Base-by-base conservation (phyloP, 1,140 invertebrate genomes). In the Drosophila biarmipes region DNA sequence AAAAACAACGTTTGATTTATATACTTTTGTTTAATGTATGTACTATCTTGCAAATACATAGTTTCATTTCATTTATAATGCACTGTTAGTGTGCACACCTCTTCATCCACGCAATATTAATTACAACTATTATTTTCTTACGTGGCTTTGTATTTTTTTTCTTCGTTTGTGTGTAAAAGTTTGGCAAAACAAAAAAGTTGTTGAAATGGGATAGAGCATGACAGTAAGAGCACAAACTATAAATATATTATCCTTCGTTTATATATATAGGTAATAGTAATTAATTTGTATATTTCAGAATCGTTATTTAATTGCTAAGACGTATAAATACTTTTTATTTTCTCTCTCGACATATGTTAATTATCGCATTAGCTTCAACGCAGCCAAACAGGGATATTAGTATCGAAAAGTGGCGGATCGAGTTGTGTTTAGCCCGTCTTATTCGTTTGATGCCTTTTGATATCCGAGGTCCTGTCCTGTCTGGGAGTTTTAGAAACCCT, bases 271-370 rank as follows among this genome's bases (percentile, higher is more conserved):
- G 48, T 76, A 76, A 76, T 76, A 76, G 54, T 76, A 68, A 89
- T 82, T 82, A 82, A 79, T 82, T 87, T 82, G 69, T 87, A 86
- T 86, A 61, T 72, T 89, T 87, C 74, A 75, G 86, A 86, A 82
- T 78, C 62, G 78, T 87, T 62, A 72, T 89, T 87, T 89, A 87
- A 82, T 89, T 82, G 71, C 82, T 87, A 87, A 86, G 78, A 87
- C 66, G 78, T 86, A 86, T 86, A 86, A 86, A 87, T 87, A 87
- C 82, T 87, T 77, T 73, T 69, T 24, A 63, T 81, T 78, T 82
- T 84, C 63, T 56, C 43, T 75, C 52, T 55, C 66, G 66, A 69
- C 71, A 49, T 79, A 42, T 73, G 49, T 59, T 49, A 62, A 58
- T 31, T 31, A 31, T 31, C 29, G 29, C 48, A 45, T 69, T 34